Evolutionary conservation across 1,140 invertebrate species (phyloP).

Genomic region (Apis laboriosa): DNA sequence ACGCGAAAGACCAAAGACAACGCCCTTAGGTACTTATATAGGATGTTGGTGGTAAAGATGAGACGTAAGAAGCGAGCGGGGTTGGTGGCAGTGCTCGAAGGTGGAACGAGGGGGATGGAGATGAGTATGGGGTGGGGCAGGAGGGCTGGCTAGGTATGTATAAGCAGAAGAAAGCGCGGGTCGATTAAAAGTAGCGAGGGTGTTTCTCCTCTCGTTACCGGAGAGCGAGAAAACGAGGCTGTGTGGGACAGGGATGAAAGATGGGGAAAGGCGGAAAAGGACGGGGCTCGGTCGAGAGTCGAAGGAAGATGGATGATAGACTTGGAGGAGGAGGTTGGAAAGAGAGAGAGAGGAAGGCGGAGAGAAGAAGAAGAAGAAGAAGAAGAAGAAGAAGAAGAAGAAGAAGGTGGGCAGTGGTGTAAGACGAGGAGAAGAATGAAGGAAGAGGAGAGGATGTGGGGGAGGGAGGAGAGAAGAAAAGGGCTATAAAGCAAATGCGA

Average conservation of each 20-base stretch:
- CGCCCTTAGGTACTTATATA: constrained; percentile 80
- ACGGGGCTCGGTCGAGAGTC: constrained; percentile 27
- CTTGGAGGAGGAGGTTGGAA: constrained; percentile 40
- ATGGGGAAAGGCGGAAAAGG: constrained; percentile 50
- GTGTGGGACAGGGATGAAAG: constrained; percentile 60
- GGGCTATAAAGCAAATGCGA: constrained; percentile 57
- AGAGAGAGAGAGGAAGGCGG: constrained; percentile 37
- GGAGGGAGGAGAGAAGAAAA: constrained; percentile 46
- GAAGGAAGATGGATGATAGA: constrained; percentile 50
- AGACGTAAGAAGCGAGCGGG: constrained; percentile 69
- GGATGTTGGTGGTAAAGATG: constrained; percentile 76
- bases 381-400: constrained; percentile 59
- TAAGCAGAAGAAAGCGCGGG: constrained; percentile 82
- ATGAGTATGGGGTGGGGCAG: constrained; percentile 68
- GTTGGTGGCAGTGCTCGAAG: constrained; percentile 48
- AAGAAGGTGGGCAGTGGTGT: constrained; percentile 65
- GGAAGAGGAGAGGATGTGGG: constrained; percentile 18
- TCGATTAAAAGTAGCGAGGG: constrained; percentile 82
- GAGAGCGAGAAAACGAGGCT: constrained; percentile 65
- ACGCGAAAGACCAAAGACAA: constrained; percentile 77
- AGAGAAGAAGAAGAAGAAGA: constrained; percentile 38
- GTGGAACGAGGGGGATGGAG: constrained; percentile 65
- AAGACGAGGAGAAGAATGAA: constrained; percentile 48
- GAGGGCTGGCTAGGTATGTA: constrained; percentile 75
- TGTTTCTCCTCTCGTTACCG: constrained; percentile 82